These are phyloP conservation scores for Bubo scandiacus DNA, from an alignment of 2,113 vertebrate genomes.

Conservation along the genomic window DNA sequence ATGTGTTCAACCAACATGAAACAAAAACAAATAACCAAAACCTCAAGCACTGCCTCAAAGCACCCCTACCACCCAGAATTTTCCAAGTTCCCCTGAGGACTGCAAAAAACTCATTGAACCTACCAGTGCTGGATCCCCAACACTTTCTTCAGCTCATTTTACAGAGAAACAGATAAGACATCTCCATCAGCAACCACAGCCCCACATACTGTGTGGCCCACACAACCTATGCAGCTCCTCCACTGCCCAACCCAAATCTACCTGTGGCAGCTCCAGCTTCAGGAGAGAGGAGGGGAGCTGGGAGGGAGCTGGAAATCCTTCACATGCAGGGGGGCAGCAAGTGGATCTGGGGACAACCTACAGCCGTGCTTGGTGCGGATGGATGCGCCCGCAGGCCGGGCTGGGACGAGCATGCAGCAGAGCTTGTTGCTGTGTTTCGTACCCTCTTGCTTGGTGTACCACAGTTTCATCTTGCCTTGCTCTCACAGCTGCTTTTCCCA, in stretches of 20 bases:
- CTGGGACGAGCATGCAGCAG: background rate
- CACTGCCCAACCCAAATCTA: background rate
- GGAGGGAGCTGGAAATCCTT: background rate
- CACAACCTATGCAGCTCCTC: background rate
- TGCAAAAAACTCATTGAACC: background rate
- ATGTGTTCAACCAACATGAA: background rate
- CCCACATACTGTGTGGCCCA: accelerated
- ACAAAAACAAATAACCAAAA: background rate
- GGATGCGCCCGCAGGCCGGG: accelerated
- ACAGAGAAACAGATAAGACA: background rate
- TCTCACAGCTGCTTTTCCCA: background rate
- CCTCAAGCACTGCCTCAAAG: background rate
- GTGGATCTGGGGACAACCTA: accelerated
- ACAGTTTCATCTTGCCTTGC: background rate
- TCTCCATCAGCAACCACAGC: background rate
- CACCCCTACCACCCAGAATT: background rate
- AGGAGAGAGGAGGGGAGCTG: background rate
- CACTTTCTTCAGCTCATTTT: background rate
- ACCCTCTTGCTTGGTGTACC: background rate
- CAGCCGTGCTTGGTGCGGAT: accelerated
- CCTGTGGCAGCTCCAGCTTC: background rate
- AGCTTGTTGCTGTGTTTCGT: background rate
- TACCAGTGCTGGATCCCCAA: background rate
- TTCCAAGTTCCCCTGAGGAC: background rate
- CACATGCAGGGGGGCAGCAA: background rate